Evolutionary conservation across 2,113 vertebrate genomes (phyloP), one percentile per base, ranked within the genome.

Genomic region (Eptesicus fuscus): DNA sequence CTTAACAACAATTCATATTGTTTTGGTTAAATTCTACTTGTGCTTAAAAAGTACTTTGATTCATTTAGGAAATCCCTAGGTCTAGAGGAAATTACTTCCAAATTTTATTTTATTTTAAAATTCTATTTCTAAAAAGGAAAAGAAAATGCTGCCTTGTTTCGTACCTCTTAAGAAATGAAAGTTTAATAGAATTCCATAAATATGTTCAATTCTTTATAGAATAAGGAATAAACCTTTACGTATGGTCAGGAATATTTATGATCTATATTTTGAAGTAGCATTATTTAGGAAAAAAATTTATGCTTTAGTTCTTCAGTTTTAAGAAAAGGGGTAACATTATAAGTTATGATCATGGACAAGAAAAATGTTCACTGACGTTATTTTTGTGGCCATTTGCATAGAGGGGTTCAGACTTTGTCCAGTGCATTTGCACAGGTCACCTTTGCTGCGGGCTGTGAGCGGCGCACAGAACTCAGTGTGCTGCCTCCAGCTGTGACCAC

Each of bases 401-500:
- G 61, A 47, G 56, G 59, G n/a, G 10, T 12, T 10, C 18, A 5
- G 53, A 12, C 12, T n/a, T 61, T n/a, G 25, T 14, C 9, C 9
- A 35, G 56, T 37, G 30, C 1, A 5, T 32, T 18, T 59, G 74
- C 28, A 23, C 18, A 1, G 11, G 20, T 11, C 25, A 2, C 1
- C 0, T 17, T 2, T 56, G 40, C 53, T 18, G 5, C 32, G 17
- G 0, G 1, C 3, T 5, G 5, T 7, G 5, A 9, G 9, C 0
- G 9, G 47, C 0, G 7, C 0, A 0, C 18, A 20, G 23, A n/a
- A 11, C 61, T 30, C 10, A 4, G 4, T 0, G 1, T 8, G 7
- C 22, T 0, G 23, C 0, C 0, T 10, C 20, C 5, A 0, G 14
- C 10, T 37, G 35, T 3, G n/a, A 0, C 9, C 23, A 2, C 2